These are phyloP conservation scores for Anaspis maculata DNA, from an alignment of 2,888 invertebrate genomes.

Conservation along the genomic window DNA sequence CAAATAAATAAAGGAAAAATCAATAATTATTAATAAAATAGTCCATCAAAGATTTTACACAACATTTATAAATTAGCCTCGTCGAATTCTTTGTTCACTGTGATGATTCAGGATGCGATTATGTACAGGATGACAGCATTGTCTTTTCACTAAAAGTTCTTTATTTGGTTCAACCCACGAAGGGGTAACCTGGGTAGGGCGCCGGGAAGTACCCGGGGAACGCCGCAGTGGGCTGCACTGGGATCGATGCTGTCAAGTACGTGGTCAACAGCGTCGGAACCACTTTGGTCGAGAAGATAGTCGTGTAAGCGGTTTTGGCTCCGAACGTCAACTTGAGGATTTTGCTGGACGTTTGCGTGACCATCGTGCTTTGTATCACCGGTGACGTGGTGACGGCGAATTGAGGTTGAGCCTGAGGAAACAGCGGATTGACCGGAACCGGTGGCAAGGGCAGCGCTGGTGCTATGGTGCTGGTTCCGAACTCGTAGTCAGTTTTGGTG, in stretches of 20 bases:
- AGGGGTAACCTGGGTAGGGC: constrained; percentile 68
- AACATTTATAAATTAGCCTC: too few species aligned
- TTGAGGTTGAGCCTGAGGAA: constrained; percentile 51
- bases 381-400: constrained; percentile 73
- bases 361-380: constrained; percentile 68
- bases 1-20: too few species aligned
- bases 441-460: constrained; percentile 40
- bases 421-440: constrained; percentile 46
- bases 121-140: too few species aligned
- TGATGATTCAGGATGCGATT: too few species aligned
- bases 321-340: constrained; percentile 80
- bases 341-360: constrained; percentile 73
- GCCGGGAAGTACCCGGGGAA: constrained; percentile 73
- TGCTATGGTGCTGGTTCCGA: constrained; percentile 63
- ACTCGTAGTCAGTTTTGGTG: constrained; percentile 71
- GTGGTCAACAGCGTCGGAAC: constrained; percentile 78
- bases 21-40: too few species aligned
- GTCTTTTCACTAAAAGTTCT: too few species aligned
- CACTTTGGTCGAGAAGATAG: constrained; percentile 73
- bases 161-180: constrained; percentile 69
- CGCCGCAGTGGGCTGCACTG: constrained; percentile 58
- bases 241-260: constrained; percentile 65
- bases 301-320: constrained; percentile 83
- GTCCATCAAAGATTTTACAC: too few species aligned
- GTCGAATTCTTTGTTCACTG: too few species aligned